A percentile compares a stretch with the other conserved stretches of the same genome.
Conservation (phyloP, 2,113 vertebrate species). For the Rhagologus leucostigma region DNA sequence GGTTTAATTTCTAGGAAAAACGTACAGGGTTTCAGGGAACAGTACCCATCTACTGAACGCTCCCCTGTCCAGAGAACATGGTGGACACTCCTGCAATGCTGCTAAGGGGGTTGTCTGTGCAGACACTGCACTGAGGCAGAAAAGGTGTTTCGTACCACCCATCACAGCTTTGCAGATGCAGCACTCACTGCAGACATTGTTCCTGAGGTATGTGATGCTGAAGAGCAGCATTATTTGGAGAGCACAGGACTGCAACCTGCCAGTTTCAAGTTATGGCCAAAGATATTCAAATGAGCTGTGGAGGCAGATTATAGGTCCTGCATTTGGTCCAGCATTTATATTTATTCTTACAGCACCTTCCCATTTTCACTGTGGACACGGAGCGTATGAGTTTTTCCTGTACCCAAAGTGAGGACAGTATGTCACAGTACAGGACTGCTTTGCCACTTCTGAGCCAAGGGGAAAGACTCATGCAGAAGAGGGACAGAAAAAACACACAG, state of each 20-base stretch:
- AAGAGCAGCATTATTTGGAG: not conserved
- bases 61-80: accelerated
- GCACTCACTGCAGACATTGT: not conserved
- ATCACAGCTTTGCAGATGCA: not conserved
- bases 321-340: accelerated
- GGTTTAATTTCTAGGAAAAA: accelerated
- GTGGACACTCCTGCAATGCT: not conserved
- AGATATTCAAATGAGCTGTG: not conserved
- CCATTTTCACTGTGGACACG: not conserved
- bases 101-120: accelerated
- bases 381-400: accelerated
- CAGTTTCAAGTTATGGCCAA: not conserved
- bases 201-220: too few species aligned
- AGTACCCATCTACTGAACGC: accelerated
- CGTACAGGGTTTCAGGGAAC: accelerated
- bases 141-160: accelerated
- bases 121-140: accelerated
- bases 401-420: too few species aligned
- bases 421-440: not conserved
- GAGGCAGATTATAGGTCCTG: not conserved
- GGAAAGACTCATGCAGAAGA: not conserved
- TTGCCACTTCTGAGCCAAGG: not conserved
- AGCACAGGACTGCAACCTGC: not conserved
- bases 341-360: not conserved
- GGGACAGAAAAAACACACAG: not conserved